phyloP scores from a whole-genome alignment of 1,140 invertebrate genomes.

The Copidosoma floridanum region DNA sequence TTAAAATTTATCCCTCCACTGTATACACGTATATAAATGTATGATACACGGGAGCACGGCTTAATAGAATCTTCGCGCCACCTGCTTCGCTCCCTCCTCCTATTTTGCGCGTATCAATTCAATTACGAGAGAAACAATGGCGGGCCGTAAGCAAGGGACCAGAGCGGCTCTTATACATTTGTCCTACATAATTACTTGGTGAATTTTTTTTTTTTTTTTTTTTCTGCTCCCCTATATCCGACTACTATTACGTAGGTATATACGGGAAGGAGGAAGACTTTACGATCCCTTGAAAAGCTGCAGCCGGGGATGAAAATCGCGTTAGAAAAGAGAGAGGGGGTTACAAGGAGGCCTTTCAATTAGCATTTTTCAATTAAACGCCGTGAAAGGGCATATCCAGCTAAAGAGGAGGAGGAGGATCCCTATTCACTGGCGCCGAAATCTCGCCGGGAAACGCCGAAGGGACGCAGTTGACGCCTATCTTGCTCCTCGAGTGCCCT shows the following conservation, averaged over 20 bases:
- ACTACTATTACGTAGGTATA: too few relatives aligned
- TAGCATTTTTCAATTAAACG: constrained; percentile 27
- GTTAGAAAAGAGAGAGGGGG: too few relatives aligned
- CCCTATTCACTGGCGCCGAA: not conserved
- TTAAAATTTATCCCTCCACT: too few relatives aligned
- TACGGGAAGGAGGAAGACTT: too few relatives aligned
- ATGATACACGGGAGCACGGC: too few relatives aligned
- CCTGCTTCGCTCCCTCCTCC: too few relatives aligned
- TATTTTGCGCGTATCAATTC: not conserved
- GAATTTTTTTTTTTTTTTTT: not conserved
- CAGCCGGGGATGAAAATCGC: constrained; percentile 15
- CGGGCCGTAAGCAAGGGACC: not conserved
- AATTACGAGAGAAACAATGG: constrained; percentile 19
- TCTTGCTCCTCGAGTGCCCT: constrained; percentile 2
- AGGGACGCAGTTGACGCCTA: not conserved
- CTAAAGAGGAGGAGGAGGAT: constrained; percentile 2
- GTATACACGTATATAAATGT: too few relatives aligned
- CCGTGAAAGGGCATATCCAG: constrained; percentile 16
- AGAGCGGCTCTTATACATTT: constrained; percentile 12
- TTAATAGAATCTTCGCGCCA: too few relatives aligned
- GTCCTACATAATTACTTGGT: constrained; percentile 17
- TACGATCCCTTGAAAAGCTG: too few relatives aligned
- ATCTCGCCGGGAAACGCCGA: constrained; percentile 8
- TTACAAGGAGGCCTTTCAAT: constrained; percentile 10
- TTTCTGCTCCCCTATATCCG: not conserved